Conservation (phyloP, 2,797 vertebrate genomes). For the Chaetophractus vellerosus region DNA sequence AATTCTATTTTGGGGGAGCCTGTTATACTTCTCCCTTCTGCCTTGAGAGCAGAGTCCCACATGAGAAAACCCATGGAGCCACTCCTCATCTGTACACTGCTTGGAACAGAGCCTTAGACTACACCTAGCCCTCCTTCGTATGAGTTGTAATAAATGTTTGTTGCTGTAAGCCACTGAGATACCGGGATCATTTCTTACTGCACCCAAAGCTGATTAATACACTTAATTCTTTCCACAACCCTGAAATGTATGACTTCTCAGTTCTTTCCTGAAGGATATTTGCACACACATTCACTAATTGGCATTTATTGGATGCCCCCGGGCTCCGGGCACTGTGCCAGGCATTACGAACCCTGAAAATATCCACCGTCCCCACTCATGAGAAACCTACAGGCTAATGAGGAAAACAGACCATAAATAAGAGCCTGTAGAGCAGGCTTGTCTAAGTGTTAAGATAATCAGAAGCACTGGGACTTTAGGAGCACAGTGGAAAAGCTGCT, state of each 20-base stretch:
- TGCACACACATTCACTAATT: not conserved
- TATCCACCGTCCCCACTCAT: not conserved
- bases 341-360: not conserved
- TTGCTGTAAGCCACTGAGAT: not conserved
- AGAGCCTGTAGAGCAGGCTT: not conserved
- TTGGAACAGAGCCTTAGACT: not conserved
- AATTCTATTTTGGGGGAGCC: not conserved
- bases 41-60: not conserved
- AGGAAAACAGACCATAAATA: not conserved
- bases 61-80: not conserved
- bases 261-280: not conserved
- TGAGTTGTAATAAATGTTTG: not conserved
- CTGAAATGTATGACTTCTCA: not conserved
- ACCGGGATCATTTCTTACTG: not conserved
- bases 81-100: not conserved
- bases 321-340: not conserved
- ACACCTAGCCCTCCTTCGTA: not conserved
- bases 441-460: not conserved
- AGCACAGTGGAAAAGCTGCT: not conserved
- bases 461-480: not conserved
- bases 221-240: not conserved
- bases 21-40: not conserved
- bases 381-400: not conserved
- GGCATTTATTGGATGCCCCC: not conserved
- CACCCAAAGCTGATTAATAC: not conserved